phyloP scores from a whole-genome alignment of 2,888 invertebrate species.

The Drosophila subsilvestris region DNA sequence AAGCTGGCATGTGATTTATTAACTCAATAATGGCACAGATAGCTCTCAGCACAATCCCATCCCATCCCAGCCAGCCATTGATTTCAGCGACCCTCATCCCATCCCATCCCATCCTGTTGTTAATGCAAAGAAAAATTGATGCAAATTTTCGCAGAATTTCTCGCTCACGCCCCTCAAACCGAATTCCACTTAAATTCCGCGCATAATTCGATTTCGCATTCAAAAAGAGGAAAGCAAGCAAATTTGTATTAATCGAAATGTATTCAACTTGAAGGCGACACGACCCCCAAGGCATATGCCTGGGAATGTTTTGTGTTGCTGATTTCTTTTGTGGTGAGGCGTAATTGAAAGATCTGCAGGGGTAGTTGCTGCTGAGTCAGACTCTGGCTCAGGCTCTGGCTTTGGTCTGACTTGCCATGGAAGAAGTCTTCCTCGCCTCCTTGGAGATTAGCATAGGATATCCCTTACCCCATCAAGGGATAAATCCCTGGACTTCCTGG shows the following conservation, averaged over 20 bases:
- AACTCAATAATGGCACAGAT: constrained; percentile 72
- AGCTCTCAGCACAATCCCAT: constrained; percentile 29
- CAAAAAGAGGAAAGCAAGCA: constrained; percentile 33
- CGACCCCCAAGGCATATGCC: constrained; percentile 36
- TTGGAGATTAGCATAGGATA: not conserved
- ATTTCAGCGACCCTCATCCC: not conserved
- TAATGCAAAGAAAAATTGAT: constrained; percentile 72
- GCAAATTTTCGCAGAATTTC: constrained; percentile 63
- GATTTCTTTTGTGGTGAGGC: constrained; percentile 34
- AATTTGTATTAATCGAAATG: constrained; percentile 62
- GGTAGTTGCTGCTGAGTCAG: constrained; percentile 11
- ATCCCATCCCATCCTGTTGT: constrained; percentile 21
- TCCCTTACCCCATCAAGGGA: not conserved
- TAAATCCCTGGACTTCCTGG: constrained; percentile 34
- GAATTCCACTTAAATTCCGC: constrained; percentile 63
- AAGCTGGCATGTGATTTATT: constrained; percentile 75
- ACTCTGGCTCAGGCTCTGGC: not conserved
- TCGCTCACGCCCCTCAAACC: constrained; percentile 10
- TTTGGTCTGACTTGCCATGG: no score
- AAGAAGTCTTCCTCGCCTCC: not conserved
- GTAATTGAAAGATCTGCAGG: constrained; percentile 38
- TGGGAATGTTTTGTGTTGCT: constrained; percentile 3
- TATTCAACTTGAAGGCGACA: constrained; percentile 40
- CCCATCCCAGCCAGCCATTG: not conserved
- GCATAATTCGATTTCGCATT: constrained; percentile 70